Percentiles rank a stretch among this genome's conserved stretches.
Evolutionary conservation across 2,888 invertebrate genomes (phyloP).

Genomic region (Megastigmus dorsalis): DNA sequence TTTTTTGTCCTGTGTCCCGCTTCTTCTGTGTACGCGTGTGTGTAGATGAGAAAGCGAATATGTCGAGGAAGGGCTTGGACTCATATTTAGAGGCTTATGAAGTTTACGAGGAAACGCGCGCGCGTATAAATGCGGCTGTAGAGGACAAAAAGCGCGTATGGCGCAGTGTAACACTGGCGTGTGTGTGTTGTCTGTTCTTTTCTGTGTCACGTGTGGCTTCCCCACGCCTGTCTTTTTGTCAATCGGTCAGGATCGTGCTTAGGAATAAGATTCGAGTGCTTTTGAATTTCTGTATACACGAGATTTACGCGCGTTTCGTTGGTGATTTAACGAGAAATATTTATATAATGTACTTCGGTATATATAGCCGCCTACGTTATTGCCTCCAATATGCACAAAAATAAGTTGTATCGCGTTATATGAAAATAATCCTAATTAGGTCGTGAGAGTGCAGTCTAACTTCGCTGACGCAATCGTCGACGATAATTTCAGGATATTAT

Average conservation of each 20-base stretch:
- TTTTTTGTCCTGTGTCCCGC: conserved; percentile 1
- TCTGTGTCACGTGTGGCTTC: not conserved
- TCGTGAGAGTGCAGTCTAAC: too few species aligned
- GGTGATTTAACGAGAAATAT: too few species aligned
- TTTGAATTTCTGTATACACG: too few species aligned
- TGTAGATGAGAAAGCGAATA: conserved; percentile 3
- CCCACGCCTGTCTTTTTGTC: not conserved
- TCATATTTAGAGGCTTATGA: not conserved
- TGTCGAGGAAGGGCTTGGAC: not conserved
- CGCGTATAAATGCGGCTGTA: not conserved
- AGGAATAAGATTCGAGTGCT: not conserved
- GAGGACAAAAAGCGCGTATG: not conserved
- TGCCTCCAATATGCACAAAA: too few species aligned
- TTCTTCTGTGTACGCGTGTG: not conserved
- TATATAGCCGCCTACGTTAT: too few species aligned
- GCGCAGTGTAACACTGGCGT: not conserved
- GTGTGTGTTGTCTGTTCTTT: not conserved
- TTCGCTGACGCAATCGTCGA: too few species aligned
- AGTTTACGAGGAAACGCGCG: not conserved
- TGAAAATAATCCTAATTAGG: too few species aligned
- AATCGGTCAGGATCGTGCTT: not conserved
- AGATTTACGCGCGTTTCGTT: too few species aligned
- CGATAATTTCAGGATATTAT: too few species aligned
- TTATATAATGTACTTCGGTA: too few species aligned
- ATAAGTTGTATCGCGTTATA: too few species aligned